These are phyloP conservation scores for Eremophila alpestris DNA, from an alignment of 2,797 vertebrate species.

Conservation along the genomic window DNA sequence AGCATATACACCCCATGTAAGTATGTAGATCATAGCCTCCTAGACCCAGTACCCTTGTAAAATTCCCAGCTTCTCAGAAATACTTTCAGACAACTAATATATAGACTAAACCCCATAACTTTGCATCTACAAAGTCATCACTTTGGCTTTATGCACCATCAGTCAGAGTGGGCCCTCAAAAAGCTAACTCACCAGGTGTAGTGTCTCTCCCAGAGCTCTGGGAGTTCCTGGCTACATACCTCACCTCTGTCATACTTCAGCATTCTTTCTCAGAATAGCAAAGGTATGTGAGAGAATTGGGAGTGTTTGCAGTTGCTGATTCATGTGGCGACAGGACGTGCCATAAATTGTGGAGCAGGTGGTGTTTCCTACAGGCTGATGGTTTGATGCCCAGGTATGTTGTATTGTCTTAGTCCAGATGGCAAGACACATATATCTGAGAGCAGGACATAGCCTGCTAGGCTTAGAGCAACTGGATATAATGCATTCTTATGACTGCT, in stretches of 20 bases:
- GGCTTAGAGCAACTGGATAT: neutral
- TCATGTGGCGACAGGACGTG: neutral
- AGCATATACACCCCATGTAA: neutral
- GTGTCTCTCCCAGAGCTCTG: neutral
- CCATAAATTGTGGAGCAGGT: neutral
- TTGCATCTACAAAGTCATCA: neutral
- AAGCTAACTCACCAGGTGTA: neutral
- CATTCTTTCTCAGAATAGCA: neutral
- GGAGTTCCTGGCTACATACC: neutral
- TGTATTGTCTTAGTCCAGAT: neutral
- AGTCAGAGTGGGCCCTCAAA: neutral
- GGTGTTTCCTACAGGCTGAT: neutral
- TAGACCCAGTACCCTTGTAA: neutral
- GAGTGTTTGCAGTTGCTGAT: neutral
- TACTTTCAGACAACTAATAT: neutral
- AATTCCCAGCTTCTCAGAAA: neutral
- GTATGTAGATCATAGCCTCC: neutral
- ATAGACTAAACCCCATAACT: neutral
- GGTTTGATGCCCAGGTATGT: neutral
- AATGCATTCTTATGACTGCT: neutral
- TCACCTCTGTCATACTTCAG: neutral
- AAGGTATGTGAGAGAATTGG: neutral
- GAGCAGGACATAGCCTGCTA: neutral
- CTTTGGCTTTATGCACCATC: accelerated
- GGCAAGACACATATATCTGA: neutral